Conservation (phyloP, 2,888 invertebrate genomes). For the Ceriagrion tenellum region DNA sequence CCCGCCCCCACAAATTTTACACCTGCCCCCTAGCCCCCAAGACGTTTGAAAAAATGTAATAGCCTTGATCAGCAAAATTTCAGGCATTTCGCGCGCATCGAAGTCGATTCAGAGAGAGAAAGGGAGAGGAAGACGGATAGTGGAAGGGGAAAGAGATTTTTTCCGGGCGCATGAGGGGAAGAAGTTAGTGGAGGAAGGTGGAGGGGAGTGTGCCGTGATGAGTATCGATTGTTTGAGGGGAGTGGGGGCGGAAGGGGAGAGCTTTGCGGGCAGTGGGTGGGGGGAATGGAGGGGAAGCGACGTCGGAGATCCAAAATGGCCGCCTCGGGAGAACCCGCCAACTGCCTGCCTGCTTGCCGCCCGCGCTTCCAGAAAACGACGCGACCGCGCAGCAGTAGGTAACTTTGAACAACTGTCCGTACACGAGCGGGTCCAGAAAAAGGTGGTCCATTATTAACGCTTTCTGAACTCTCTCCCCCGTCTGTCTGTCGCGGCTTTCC, state of each 20-base stretch:
- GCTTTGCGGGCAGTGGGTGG: background rate
- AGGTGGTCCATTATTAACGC: slow-evolving; percentile 38
- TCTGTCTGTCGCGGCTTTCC: background rate
- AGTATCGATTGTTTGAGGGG: slow-evolving; percentile 48
- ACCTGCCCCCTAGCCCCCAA: no score
- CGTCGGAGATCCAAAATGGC: slow-evolving; percentile 40
- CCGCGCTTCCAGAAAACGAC: slow-evolving; percentile 54
- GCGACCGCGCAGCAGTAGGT: background rate
- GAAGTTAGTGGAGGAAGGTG: no score
- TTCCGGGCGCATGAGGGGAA: background rate
- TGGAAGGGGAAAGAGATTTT: no score
- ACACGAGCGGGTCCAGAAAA: background rate
- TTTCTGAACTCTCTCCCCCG: background rate
- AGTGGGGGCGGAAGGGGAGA: background rate
- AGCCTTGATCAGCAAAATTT: no score
- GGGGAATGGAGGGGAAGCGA: background rate
- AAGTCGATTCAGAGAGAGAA: background rate
- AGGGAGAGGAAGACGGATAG: background rate
- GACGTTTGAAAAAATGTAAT: no score
- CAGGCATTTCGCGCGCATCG: no score
- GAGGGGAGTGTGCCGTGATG: background rate
- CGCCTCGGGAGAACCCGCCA: background rate
- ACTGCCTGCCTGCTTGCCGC: background rate
- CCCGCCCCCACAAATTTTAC: no score
- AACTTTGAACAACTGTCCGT: slow-evolving; percentile 43